Percentiles rank a stretch among this genome's conserved stretches.
phyloP scores from a whole-genome alignment of 2,888 invertebrate species.

The Melipona beecheii region DNA sequence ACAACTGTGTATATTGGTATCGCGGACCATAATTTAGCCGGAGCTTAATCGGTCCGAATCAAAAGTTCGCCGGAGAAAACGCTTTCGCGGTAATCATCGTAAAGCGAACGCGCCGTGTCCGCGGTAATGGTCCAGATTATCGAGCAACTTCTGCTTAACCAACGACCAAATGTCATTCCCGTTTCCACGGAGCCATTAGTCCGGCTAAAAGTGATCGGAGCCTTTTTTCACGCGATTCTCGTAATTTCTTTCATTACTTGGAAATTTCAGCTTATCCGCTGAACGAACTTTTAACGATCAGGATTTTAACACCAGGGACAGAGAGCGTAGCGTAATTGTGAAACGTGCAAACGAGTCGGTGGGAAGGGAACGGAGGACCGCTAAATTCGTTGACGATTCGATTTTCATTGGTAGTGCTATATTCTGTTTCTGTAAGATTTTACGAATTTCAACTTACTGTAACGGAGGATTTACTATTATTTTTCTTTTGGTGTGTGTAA shows the following conservation, averaged over 20 bases:
- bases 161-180: constrained; percentile 20
- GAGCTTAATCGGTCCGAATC: constrained; percentile 63
- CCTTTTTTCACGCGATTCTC: background rate
- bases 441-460: background rate
- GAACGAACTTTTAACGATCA: background rate
- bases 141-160: constrained; percentile 42
- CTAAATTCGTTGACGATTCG: background rate
- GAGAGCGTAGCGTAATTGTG: no score
- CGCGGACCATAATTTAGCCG: constrained; percentile 56
- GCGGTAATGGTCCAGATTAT: constrained; percentile 47
- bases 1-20: constrained; percentile 51
- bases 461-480: background rate
- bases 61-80: constrained; percentile 63
- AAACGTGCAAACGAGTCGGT: background rate
- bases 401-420: background rate
- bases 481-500: background rate
- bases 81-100: constrained; percentile 59
- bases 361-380: background rate
- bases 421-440: background rate
- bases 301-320: background rate
- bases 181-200: constrained; percentile 15
- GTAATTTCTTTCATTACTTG: background rate
- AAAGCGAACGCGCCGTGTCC: constrained; percentile 26
- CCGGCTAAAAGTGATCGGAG: background rate
- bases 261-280: background rate